Base-by-base conservation (phyloP, 2,888 invertebrate genomes). In the Volucella inflata region DNA sequence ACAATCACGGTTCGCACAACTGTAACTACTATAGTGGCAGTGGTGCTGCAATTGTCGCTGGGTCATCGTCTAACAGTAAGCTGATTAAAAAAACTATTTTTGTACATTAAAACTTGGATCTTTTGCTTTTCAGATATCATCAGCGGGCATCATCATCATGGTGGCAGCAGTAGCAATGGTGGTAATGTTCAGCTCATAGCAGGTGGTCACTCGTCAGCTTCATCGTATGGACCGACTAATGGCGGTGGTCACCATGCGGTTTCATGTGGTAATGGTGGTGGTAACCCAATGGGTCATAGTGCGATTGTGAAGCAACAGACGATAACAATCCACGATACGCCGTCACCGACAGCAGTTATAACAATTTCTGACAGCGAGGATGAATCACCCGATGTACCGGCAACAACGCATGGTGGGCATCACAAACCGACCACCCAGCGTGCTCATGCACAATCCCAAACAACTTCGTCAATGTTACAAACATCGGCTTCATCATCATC, bases 361-460 rank as follows among this genome's bases (percentile, higher is more conserved):
- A 98, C 98, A 51, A 98, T 98, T 89, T 97, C 97, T 16, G 98
- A 98, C 91, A 98, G 98, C 89, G 98, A 98, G 90, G 98, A 98
- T 90, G 98, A 98, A 89, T 93, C 94, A 71, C 93, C 93, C 9
- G 93, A 92, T 75, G 85, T 89, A n/a, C 89, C 89, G 42, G 77
- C 79, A 55, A 85, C 87, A 30, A 88, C 87, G 8, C 77, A 87
- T 9, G 70, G 74, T 64, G 81, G 74, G 9, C 87, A 87, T 17
- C 77, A 81, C 51, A 91, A 91, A 80, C n/a, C 84, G 57, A 77
- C 71, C 11, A 80, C 85, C 11, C 91, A 91, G 88, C 90, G 91
- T 17, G 91, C 90, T 0, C 91, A 91, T 77, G 91, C 91, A 2
- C 91, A 91, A 67, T 92, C 91, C 14, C 91, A 92, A 87, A 92